Base-by-base conservation (phyloP, 2,113 vertebrate species). In the Zapornia atra region DNA sequence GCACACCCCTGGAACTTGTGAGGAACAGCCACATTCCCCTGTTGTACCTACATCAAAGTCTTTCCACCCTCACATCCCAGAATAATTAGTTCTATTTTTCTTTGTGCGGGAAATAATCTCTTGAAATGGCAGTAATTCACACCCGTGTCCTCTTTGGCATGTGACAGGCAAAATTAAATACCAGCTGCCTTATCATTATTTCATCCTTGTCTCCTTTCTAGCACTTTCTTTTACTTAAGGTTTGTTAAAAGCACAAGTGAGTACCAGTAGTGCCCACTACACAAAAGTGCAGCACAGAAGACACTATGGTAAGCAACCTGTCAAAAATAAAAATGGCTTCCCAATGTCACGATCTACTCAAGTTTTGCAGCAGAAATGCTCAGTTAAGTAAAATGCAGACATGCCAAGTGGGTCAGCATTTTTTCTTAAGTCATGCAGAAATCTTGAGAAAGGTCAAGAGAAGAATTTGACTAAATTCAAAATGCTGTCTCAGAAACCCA, bases 1-100 rank as follows among this genome's bases (percentile, higher is more conserved):
- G 4, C 22, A 24, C 15, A 5, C 11, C 77, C 20, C 25, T 60
- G 48, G 48, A 12, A 78, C 44, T 9, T 3, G 2, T 11, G 29
- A 86, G 46, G 15, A 75, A 25, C 15, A 28, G 6, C 22, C 29
- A 15, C 0, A 0, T 50, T 68, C 7, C 17, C 28, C 51, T 5
- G 2, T 2, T 66, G 15, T 46, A 50, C n/a, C 36, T 17, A 5
- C 1, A 24, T 2, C 1, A 2, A 25, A 12, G 6, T 8, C 17
- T 36, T 84, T 10, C 11, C 40, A 61, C 17, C 29, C 17, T 80
- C 33, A 36, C 5, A 25, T 2, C 9, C 7, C 36, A 36, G 10
- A 69, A 65, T 14, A 19, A 20, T 50, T 8, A 16, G 2, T 56
- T 34, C 8, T 31, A 18, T 34, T 75, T 38, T 48, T 1, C 14